phyloP scores from a whole-genome alignment of 2,113 vertebrate species.

The Sebastes schlegelii region DNA sequence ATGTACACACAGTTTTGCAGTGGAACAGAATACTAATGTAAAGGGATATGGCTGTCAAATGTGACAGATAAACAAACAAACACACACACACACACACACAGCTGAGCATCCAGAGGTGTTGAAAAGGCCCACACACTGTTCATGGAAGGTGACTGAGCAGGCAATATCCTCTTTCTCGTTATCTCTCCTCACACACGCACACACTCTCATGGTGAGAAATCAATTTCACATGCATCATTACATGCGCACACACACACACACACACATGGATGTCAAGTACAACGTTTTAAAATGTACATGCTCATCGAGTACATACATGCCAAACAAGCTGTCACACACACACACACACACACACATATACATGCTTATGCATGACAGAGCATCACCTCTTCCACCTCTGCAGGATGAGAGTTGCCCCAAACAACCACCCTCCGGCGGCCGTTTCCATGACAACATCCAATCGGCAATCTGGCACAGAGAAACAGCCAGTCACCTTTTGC shows the following conservation, averaged over 20 bases:
- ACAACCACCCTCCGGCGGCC: neutral
- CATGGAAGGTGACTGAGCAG: constrained; percentile 10
- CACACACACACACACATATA: neutral
- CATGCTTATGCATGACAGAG: constrained; percentile 21
- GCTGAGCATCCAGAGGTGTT: constrained; percentile 3
- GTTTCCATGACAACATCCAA: constrained; percentile 58
- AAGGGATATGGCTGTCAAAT: constrained; percentile 34
- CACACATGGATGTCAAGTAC: neutral
- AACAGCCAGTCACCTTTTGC: constrained; percentile 23
- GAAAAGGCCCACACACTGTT: constrained; percentile 1
- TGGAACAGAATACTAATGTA: constrained; percentile 47
- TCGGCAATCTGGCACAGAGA: neutral
- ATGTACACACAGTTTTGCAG: neutral
- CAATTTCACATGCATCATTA: neutral
- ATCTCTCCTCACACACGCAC: constrained; percentile 4
- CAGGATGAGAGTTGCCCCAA: neutral
- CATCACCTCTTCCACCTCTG: constrained; percentile 40
- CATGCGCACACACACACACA: neutral
- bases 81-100: neutral
- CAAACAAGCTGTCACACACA: neutral
- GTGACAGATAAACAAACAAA: neutral
- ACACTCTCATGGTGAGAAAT: neutral
- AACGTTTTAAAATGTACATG: constrained; percentile 8
- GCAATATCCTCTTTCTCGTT: constrained; percentile 1
- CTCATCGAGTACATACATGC: constrained; percentile 9